Evolutionary conservation across 2,888 invertebrate species (phyloP).

Genomic region (Lycocerus yunnanus): DNA sequence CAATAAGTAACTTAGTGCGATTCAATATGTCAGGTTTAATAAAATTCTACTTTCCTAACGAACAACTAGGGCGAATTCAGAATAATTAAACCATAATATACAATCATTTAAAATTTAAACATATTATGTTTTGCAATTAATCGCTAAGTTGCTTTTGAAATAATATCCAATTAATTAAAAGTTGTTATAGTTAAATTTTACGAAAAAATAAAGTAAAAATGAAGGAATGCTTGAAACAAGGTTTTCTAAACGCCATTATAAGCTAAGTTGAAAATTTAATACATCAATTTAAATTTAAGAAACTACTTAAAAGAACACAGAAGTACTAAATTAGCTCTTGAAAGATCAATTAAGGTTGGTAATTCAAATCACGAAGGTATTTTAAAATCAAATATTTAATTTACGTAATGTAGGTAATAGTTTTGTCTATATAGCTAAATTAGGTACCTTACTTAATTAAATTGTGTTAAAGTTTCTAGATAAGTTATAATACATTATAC

Average conservation of each 20-base stretch:
- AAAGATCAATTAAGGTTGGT: not conserved
- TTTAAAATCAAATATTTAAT: not conserved
- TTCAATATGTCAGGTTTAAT: not conserved
- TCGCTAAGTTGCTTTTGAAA: not conserved
- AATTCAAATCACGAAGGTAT: not conserved
- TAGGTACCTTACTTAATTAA: not conserved
- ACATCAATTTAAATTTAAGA: not conserved
- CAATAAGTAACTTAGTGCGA: not conserved
- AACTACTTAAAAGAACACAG: not conserved
- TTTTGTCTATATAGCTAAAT: not conserved
- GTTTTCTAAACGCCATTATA: not conserved
- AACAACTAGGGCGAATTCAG: not conserved
- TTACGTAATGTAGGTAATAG: not conserved
- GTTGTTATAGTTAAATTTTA: not conserved
- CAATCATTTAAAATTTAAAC: too few species aligned
- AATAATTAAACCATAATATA: not conserved
- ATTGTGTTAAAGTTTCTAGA: not conserved
- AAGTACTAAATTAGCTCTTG: not conserved
- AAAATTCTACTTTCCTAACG: not conserved
- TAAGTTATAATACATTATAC: not conserved
- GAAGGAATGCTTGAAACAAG: not conserved
- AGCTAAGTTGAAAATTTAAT: not conserved
- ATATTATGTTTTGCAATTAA: not conserved
- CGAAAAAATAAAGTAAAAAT: not conserved
- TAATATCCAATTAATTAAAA: not conserved